These are phyloP conservation scores for Clarias gariepinus DNA, from an alignment of 2,113 vertebrate species.

Conservation along the genomic window DNA sequence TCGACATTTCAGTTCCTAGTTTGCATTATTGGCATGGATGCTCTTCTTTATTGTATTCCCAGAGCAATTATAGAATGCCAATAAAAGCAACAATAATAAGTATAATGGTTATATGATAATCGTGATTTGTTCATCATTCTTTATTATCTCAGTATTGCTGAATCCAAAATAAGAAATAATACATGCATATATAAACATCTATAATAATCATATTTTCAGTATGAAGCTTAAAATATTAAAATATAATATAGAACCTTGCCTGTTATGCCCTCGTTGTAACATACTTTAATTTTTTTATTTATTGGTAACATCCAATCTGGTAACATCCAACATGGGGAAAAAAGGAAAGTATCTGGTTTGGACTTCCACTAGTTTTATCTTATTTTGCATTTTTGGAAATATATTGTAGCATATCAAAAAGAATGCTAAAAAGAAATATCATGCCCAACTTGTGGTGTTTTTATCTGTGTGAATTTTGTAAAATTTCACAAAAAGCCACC, in stretches of 20 bases:
- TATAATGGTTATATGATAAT: neutral
- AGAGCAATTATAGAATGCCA: neutral
- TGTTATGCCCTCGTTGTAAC: neutral
- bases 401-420: too few relatives aligned
- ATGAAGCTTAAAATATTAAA: neutral
- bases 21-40: neutral
- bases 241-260: neutral
- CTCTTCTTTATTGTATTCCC: neutral
- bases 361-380: neutral
- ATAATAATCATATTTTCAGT: neutral
- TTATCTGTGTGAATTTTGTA: too few relatives aligned
- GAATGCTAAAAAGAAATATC: too few relatives aligned
- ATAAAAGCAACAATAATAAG: neutral
- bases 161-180: neutral
- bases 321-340: too few relatives aligned
- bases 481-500: too few relatives aligned
- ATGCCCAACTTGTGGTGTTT: too few relatives aligned
- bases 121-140: neutral
- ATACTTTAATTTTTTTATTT: too few relatives aligned
- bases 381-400: too few relatives aligned
- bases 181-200: neutral
- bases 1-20: neutral
- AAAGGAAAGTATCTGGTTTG: neutral
- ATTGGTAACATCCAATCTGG: too few relatives aligned
- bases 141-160: neutral